Base-by-base conservation (phyloP, 23 tunicate genomes). In the Styela plicata region DNA sequence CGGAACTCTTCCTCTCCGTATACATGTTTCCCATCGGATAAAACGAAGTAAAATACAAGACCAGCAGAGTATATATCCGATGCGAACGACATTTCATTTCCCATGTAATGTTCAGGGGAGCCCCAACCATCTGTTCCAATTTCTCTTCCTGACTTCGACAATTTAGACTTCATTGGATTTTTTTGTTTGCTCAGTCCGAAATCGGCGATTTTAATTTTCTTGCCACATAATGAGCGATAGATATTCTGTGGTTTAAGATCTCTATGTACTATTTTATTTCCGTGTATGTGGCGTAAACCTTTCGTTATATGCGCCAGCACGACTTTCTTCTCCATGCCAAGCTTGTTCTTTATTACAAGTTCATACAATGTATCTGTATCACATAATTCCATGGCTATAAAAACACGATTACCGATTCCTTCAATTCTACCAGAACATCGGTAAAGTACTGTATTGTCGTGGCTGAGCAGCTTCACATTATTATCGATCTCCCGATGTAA, bases 51-150 rank as follows among this genome's bases (percentile, higher is more conserved):
- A 67, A 67, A 67, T 24, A 67, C 30, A 17, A 67, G 31, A 18
- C 71, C 71, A 29, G 71, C 71, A 67, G 71, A 67, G 22, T 67
- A 67, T 18, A 67, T 67, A 24, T 67, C 71, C 31, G 71, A 67
- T 67, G 19, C 22, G 16, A 18, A 1, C 0, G 71, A 67, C 71
- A 67, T 67, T 67, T 0, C 22, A 25, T 29, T 29, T 25, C 71
- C 71, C 16, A 16, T 67, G 71, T 67, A 67, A 67, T 67, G 71
- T 0, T 67, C 71, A 0, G 71, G 71, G 19, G 71, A 67, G 22
- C 71, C 71, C 71, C 71, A 67, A 18, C 71, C 71, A 67, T 67
- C 71, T 18, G 71, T 67, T 13, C 71, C 71, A 67, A 67, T 67
- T 0, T 67, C 71, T 25, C 31, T 67, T 24, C 19, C 1, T 18